phyloP scores from a whole-genome alignment of 2,113 vertebrate species.

The Corythoichthys haematopterus region DNA sequence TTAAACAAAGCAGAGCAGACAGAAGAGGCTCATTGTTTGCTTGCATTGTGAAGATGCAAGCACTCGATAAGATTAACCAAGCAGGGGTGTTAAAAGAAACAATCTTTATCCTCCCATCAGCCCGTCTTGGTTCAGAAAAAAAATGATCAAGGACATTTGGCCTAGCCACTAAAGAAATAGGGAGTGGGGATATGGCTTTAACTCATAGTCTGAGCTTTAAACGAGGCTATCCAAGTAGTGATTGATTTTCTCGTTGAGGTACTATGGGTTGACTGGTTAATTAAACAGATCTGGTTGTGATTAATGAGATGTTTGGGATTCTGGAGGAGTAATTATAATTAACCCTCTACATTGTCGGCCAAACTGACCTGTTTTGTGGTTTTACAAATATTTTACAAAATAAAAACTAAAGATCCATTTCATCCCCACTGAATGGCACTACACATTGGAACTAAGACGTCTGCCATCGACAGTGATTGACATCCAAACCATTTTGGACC shows the following conservation, averaged over 20 bases:
- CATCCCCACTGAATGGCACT: too few species aligned
- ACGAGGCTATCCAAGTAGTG: neutral
- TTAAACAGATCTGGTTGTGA: constrained; percentile 25
- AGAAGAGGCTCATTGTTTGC: constrained; percentile 28
- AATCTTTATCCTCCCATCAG: neutral
- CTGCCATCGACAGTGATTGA: too few species aligned
- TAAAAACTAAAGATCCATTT: neutral
- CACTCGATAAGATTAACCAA: neutral
- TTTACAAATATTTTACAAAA: neutral
- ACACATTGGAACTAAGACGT: too few species aligned
- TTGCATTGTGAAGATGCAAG: constrained; percentile 11
- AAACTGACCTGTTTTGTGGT: neutral
- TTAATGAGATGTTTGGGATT: constrained; percentile 30
- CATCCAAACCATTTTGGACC: too few species aligned
- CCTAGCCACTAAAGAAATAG: neutral
- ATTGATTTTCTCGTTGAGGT: constrained; percentile 33
- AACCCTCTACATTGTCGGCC: neutral
- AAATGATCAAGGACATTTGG: neutral
- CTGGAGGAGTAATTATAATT: neutral
- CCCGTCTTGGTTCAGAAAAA: neutral
- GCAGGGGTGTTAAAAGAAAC: neutral
- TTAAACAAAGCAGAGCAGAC: constrained; percentile 20
- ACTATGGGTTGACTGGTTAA: constrained; percentile 36
- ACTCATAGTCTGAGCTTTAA: neutral
- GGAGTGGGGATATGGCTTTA: neutral